Evolutionary conservation across 2,888 invertebrate genomes (phyloP).

Genomic region (Amblyjoppa fuscipennis): DNA sequence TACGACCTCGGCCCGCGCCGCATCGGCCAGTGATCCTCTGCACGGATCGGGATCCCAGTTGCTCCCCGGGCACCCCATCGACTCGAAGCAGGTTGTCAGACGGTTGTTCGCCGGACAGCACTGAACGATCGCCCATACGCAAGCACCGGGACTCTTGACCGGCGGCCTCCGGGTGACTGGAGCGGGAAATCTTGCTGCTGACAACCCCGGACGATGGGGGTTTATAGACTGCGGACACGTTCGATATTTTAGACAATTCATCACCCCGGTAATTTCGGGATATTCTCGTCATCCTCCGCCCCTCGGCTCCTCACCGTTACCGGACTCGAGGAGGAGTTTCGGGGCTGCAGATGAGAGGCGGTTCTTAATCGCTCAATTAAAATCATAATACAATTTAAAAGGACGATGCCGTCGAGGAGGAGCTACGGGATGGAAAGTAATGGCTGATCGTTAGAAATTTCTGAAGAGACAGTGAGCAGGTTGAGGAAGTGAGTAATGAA

Average conservation of each 20-base stretch:
- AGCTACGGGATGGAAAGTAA: background rate
- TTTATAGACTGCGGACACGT: slow-evolving; percentile 75
- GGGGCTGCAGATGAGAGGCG: slow-evolving; percentile 16
- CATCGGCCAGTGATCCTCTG: slow-evolving; percentile 87
- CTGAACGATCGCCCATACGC: slow-evolving; percentile 91
- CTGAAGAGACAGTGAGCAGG: background rate
- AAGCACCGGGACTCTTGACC: slow-evolving; percentile 86
- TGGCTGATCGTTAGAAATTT: slow-evolving; percentile 10
- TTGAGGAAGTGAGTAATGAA: background rate
- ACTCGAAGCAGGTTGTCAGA: slow-evolving; percentile 89
- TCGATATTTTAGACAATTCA: slow-evolving; percentile 32
- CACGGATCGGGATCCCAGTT: slow-evolving; percentile 92
- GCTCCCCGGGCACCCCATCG: slow-evolving; percentile 89
- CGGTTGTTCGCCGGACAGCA: slow-evolving; percentile 88
- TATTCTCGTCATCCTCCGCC: slow-evolving; percentile 13
- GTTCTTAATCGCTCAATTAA: slow-evolving; percentile 7
- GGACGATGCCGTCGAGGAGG: background rate
- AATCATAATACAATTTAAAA: background rate
- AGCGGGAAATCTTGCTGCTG: slow-evolving; percentile 76
- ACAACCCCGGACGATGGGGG: slow-evolving; percentile 75
- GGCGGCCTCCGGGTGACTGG: slow-evolving; percentile 85
- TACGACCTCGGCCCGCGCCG: slow-evolving; percentile 84
- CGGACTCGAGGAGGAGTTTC: background rate
- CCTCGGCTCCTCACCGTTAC: background rate
- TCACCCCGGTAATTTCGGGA: slow-evolving; percentile 31